phyloP scores from a whole-genome alignment of 1,140 invertebrate species.

The Pseudomyrmex sp. region DNA sequence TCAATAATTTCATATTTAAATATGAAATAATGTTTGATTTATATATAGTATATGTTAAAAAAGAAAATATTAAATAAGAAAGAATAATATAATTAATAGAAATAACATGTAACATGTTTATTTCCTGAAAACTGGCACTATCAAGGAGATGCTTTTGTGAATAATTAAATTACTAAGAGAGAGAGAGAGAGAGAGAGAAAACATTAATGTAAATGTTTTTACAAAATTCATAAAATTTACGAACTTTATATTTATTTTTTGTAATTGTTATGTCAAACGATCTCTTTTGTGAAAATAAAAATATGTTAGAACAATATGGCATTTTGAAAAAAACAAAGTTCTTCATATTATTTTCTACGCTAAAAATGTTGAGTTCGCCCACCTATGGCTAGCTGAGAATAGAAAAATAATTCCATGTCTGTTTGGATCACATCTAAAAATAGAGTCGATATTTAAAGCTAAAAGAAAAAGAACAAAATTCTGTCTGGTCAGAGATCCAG shows the following conservation, averaged over 20 bases:
- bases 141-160: too few species aligned
- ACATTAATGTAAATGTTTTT: too few species aligned
- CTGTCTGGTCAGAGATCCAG: too few species aligned
- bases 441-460: constrained; percentile 33
- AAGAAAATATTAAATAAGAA: too few species aligned
- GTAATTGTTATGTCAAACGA: background rate
- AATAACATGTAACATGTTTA: too few species aligned
- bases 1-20: constrained; percentile 33
- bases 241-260: background rate
- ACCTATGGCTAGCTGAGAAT: constrained; percentile 15
- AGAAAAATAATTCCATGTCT: background rate
- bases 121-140: too few species aligned
- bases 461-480: constrained; percentile 60
- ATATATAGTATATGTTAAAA: background rate
- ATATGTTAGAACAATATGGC: background rate
- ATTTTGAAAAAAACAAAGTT: constrained; percentile 20
- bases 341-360: background rate
- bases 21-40: constrained; percentile 7
- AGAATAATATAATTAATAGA: too few species aligned
- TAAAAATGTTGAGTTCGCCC: background rate
- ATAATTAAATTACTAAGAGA: too few species aligned
- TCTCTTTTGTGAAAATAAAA: background rate
- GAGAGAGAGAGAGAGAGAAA: too few species aligned
- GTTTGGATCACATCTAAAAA: constrained; percentile 67
- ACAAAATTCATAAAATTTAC: background rate